A percentile compares a stretch with the other conserved stretches of the same genome.
Evolutionary conservation across 2,113 vertebrate species (phyloP).

Genomic region (Piprites chloris): DNA sequence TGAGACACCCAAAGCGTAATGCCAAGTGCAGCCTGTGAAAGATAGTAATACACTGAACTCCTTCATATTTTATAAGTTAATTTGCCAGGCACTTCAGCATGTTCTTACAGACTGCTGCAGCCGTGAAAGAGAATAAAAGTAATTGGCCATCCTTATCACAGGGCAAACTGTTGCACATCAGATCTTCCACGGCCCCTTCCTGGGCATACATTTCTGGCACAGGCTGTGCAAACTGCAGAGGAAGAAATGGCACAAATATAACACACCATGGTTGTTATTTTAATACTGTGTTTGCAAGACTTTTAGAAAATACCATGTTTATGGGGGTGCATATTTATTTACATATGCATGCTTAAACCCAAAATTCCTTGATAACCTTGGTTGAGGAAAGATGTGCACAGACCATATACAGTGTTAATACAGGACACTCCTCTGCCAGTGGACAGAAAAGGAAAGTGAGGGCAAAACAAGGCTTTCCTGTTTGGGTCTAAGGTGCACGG

Average conservation of each 20-base stretch:
- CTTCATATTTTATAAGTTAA: conserved; percentile 32
- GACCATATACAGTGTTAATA: background rate
- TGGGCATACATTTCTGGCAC: background rate
- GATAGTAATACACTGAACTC: background rate
- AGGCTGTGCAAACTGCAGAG: background rate
- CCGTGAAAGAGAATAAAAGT: background rate
- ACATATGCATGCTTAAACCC: background rate
- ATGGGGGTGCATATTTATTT: background rate
- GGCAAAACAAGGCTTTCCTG: background rate
- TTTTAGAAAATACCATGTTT: background rate
- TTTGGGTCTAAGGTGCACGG: background rate
- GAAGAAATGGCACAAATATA: background rate
- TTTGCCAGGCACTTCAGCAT: background rate
- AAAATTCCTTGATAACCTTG: background rate
- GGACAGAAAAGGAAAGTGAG: background rate
- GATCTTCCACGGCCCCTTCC: background rate
- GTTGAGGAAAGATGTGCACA: background rate
- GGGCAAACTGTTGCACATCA: background rate
- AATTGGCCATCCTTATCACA: background rate
- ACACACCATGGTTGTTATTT: background rate
- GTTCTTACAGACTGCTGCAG: background rate
- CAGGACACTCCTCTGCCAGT: background rate
- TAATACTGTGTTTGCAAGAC: background rate
- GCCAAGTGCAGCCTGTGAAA: background rate
- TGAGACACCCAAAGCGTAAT: background rate